These are phyloP conservation scores for Triops cancriformis DNA, from an alignment of 1,140 invertebrate genomes.

Conservation along the genomic window DNA sequence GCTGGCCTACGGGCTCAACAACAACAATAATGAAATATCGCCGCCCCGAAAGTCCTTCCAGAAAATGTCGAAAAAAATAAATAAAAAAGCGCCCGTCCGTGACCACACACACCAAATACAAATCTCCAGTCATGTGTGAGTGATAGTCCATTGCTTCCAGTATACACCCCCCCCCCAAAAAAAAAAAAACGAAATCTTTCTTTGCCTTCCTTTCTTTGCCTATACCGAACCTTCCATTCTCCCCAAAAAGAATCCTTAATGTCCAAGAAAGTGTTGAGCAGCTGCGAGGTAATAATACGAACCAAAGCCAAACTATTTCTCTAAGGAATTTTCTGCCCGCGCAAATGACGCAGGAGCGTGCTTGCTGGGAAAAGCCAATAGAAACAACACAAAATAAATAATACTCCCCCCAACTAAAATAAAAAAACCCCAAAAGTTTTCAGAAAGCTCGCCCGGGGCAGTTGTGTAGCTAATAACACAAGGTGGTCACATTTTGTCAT, in stretches of 20 bases:
- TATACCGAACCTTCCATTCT: no score
- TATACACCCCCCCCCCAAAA: no score
- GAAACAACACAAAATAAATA: background rate
- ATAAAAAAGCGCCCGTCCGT: background rate
- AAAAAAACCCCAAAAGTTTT: background rate
- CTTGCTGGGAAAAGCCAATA: background rate
- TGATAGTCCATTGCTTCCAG: background rate
- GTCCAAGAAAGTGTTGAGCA: constrained; percentile 1
- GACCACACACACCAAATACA: background rate
- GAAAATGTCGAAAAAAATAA: background rate
- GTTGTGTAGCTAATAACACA: constrained; percentile 9
- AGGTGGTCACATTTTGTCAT: constrained; percentile 10
- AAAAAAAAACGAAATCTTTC: background rate
- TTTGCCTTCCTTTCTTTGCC: background rate
- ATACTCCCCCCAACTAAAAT: no score
- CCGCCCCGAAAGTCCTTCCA: background rate
- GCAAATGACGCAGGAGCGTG: background rate
- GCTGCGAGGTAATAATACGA: background rate
- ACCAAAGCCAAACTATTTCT: constrained; percentile 3
- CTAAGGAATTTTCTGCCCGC: background rate
- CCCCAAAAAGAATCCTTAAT: background rate
- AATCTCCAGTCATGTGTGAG: background rate
- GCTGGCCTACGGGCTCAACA: background rate
- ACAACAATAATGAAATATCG: background rate
- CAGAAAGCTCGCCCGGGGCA: background rate